Evolutionary conservation across 2,113 vertebrate species (phyloP), one percentile per base, ranked within the genome.

Genomic region (Irena cyanogastra): DNA sequence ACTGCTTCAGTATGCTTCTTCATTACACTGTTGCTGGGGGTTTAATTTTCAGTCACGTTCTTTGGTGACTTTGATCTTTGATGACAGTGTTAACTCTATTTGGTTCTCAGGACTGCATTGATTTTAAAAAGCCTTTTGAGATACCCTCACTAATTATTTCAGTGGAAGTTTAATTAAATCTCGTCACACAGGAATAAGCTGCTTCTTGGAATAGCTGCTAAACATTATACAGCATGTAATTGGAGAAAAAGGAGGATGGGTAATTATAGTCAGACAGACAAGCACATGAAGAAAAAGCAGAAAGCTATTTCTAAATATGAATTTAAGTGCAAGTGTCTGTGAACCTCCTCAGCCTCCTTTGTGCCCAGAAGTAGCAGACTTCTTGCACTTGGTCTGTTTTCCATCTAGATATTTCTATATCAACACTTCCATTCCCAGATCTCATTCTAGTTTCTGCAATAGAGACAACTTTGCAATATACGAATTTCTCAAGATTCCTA

Each of bases 61-160:
- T 95, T 90, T 74, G 86, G 95, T 93, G 95, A 94, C 98, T 98
- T 98, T 98, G 98, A 98, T 98, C 98, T 97, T 96, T 39, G 93
- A 95, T 98, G 98, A 98, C 98, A 98, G 97, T 97, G 96, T 97
- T 98, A 98, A 98, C 98, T 98, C 97, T 97, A 93, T 98, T 98
- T 97, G 93, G 87, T 97, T 96, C 93, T 97, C 94, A 93, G 95
- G 91, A 96, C 90, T 69, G 86, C 89, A 97, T 75, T 95, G 97
- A 96, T 98, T 97, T 97, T 97, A 95, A 97, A 95, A 88, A 87
- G 94, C 89, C 97, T 98, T 98, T 97, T 95, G 97, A 98, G 97
- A 98, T 97, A 97, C 95, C 83, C 95, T 94, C 57, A 69, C 97
- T 98, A 98, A 98, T 98, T 98, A 98, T 98, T 98, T 98, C 96